phyloP scores from a whole-genome alignment of 2,888 invertebrate species.

The Mesoligia furuncula region DNA sequence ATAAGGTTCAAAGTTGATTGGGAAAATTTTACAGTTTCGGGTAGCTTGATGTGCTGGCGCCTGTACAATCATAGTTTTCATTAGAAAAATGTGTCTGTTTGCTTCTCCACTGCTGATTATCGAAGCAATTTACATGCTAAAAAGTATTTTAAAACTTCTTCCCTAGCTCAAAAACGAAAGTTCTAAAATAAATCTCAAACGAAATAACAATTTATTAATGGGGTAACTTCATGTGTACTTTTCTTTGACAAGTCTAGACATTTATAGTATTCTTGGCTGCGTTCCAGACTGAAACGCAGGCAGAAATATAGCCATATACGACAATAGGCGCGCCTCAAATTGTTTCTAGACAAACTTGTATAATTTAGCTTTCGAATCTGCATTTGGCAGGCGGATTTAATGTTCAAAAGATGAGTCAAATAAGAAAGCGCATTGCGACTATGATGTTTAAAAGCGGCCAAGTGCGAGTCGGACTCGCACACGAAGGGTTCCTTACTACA shows the following conservation, averaged over 20 bases:
- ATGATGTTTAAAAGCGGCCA: not conserved
- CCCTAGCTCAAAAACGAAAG: not conserved
- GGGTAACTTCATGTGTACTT: slow-evolving; percentile 21
- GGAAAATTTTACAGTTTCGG: too few species aligned
- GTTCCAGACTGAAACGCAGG: slow-evolving; percentile 29
- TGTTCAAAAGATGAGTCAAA: slow-evolving; percentile 35
- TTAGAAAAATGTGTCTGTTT: not conserved
- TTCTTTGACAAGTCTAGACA: slow-evolving; percentile 50
- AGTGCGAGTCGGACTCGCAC: too few species aligned
- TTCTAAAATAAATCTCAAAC: not conserved
- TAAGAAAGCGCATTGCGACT: slow-evolving; percentile 20
- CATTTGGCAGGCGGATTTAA: slow-evolving; percentile 17
- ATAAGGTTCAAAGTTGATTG: too few species aligned
- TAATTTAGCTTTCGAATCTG: not conserved
- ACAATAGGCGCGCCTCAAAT: slow-evolving; percentile 32
- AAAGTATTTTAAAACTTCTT: not conserved
- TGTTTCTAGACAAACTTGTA: not conserved
- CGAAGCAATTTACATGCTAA: not conserved
- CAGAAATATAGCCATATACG: slow-evolving; percentile 37
- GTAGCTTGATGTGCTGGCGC: too few species aligned
- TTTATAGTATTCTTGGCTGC: slow-evolving; percentile 43
- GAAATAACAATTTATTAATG: slow-evolving; percentile 9
- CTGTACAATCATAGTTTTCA: not conserved
- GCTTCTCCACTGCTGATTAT: not conserved
- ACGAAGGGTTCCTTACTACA: too few species aligned